phyloP scores from a whole-genome alignment of 2,888 invertebrate species.

The Aphrophora alni region DNA sequence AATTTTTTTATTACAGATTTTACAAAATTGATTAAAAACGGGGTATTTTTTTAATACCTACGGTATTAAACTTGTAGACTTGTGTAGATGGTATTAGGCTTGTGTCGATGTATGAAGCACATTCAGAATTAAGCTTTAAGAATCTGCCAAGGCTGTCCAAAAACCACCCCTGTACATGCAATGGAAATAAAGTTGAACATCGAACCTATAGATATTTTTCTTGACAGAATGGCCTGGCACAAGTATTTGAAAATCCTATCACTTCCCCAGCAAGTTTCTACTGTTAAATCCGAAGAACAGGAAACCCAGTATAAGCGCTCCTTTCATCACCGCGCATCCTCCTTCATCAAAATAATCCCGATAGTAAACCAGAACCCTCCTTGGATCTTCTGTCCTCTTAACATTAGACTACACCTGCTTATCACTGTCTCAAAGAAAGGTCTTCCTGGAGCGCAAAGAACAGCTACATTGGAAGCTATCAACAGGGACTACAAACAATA shows the following conservation, averaged over 20 bases:
- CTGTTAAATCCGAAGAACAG: background rate
- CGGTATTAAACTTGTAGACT: too few species aligned
- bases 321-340: background rate
- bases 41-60: too few species aligned
- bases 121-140: background rate
- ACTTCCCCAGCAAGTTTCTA: background rate
- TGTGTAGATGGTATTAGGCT: too few species aligned
- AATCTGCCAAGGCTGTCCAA: background rate
- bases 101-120: too few species aligned
- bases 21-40: too few species aligned
- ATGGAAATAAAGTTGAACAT: too few species aligned
- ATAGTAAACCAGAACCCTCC: background rate
- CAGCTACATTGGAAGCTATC: background rate
- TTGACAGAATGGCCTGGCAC: background rate
- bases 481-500: background rate
- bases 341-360: background rate
- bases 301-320: background rate
- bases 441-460: background rate
- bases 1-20: too few species aligned
- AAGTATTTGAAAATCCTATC: background rate
- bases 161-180: too few species aligned
- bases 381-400: background rate
- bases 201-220: too few species aligned
- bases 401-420: background rate
- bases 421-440: background rate